phyloP scores from a whole-genome alignment of 1,140 invertebrate species.

The Drosophila nebulosa region DNA sequence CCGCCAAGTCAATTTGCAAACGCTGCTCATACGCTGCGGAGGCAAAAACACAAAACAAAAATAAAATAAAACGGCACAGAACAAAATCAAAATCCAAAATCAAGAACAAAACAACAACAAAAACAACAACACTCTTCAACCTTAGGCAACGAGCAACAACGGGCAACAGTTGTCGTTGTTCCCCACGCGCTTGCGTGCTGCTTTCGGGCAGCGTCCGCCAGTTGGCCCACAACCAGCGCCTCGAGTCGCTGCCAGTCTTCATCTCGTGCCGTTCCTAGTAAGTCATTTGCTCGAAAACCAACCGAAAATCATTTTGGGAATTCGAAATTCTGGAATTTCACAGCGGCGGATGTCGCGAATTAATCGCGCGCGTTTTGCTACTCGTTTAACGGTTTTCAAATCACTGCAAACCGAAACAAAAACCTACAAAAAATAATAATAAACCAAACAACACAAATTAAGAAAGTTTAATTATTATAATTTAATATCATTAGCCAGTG shows the following conservation, averaged over 20 bases:
- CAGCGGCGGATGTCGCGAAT: not conserved
- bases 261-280: slow-evolving; percentile 59
- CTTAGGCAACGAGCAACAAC: not conserved
- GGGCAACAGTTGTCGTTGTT: slow-evolving; percentile 1
- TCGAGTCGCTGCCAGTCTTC: slow-evolving; percentile 51
- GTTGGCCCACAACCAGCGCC: slow-evolving; percentile 1
- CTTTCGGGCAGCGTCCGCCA: slow-evolving; percentile 3
- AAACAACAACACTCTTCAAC: not conserved
- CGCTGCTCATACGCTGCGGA: slow-evolving; percentile 68
- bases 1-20: slow-evolving; percentile 78
- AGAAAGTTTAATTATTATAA: slow-evolving; percentile 15
- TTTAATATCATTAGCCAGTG: slow-evolving; percentile 22
- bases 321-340: slow-evolving; percentile 17
- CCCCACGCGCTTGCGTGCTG: slow-evolving; percentile 9
- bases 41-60: slow-evolving; percentile 39
- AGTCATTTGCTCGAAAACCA: slow-evolving; percentile 26
- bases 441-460: not conserved
- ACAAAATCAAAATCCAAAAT: slow-evolving; percentile 11
- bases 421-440: not conserved
- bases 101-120: slow-evolving; percentile 25
- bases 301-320: not conserved
- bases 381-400: not conserved
- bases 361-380: slow-evolving; percentile 14
- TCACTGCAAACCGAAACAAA: not conserved
- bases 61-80: slow-evolving; percentile 29